Evolutionary conservation across 2,888 invertebrate genomes (phyloP).

Genomic region (Chrysolina americana): DNA sequence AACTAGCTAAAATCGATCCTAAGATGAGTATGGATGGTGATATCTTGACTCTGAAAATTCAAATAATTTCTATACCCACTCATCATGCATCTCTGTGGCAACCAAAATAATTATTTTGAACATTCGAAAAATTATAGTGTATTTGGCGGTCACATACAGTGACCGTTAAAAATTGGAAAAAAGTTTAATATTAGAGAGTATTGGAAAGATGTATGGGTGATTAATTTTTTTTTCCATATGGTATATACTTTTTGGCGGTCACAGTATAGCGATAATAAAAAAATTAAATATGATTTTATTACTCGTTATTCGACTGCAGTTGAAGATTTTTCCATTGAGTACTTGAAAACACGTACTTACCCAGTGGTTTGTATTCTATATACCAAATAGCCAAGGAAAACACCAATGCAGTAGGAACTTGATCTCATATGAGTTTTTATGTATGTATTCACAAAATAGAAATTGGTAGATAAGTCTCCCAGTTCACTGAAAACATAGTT

Average conservation of each 20-base stretch:
- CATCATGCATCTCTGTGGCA: too few species aligned
- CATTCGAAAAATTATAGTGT: too few species aligned
- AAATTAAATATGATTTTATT: slow-evolving; percentile 15
- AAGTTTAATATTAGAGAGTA: too few species aligned
- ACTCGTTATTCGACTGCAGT: slow-evolving; percentile 72
- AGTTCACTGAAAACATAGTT: slow-evolving; percentile 74
- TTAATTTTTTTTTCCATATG: too few species aligned
- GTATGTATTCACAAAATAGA: slow-evolving; percentile 77
- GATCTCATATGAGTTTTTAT: slow-evolving; percentile 85
- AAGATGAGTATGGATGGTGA: slow-evolving; percentile 52
- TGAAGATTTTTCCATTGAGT: too few species aligned
- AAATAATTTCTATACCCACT: not conserved
- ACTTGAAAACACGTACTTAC: slow-evolving; percentile 69
- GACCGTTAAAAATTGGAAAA: too few species aligned
- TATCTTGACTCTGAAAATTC: slow-evolving; percentile 61
- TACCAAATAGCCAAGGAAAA: slow-evolving; percentile 77
- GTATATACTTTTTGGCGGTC: too few species aligned
- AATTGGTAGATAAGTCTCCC: slow-evolving; percentile 75
- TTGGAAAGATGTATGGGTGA: too few species aligned
- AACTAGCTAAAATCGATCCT: slow-evolving; percentile 60
- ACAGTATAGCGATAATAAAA: too few species aligned
- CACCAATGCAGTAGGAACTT: slow-evolving; percentile 78
- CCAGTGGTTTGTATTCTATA: slow-evolving; percentile 76
- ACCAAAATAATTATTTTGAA: too few species aligned
- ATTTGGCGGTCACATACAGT: too few species aligned